These are phyloP conservation scores for Ivindomyrus marchei DNA, from an alignment of 2,113 vertebrate genomes.

Conservation along the genomic window DNA sequence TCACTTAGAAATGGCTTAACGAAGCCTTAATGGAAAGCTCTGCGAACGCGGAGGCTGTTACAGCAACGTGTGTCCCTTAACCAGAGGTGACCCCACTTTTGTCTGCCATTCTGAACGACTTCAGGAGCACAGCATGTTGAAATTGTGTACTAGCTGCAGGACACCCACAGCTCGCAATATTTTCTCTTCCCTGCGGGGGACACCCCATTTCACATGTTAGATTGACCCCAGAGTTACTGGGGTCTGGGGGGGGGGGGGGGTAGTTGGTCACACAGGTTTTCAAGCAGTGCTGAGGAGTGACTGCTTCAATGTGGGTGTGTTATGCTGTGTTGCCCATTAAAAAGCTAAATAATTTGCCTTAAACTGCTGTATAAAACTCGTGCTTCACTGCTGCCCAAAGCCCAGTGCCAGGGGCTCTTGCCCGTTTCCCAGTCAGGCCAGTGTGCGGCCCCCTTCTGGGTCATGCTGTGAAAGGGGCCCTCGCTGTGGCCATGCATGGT, in stretches of 20 bases:
- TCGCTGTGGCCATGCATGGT: slow-evolving; percentile 12
- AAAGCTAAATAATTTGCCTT: background rate
- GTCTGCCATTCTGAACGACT: background rate
- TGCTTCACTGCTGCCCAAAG: background rate
- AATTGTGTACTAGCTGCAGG: background rate
- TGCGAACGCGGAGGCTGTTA: background rate
- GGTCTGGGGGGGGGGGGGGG: background rate
- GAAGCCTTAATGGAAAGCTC: slow-evolving; percentile 44
- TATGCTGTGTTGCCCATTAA: background rate
- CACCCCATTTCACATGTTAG: background rate
- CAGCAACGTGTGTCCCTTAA: background rate
- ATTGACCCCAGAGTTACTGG: no score
- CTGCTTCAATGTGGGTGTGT: background rate
- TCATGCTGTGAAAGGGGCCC: slow-evolving; percentile 30
- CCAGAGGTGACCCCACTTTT: background rate
- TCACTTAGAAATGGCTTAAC: slow-evolving; percentile 33
- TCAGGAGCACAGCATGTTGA: background rate
- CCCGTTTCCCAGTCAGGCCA: background rate
- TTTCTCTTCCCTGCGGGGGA: background rate
- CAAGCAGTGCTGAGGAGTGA: background rate
- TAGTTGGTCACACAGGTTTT: background rate
- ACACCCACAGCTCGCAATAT: background rate
- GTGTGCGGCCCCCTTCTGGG: background rate
- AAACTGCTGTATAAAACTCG: background rate
- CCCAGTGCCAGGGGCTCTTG: background rate